A percentile compares a stretch with the other conserved stretches of the same genome.
Evolutionary conservation across 1,140 invertebrate species (phyloP).

Genomic region (Latrodectus geometricus): DNA sequence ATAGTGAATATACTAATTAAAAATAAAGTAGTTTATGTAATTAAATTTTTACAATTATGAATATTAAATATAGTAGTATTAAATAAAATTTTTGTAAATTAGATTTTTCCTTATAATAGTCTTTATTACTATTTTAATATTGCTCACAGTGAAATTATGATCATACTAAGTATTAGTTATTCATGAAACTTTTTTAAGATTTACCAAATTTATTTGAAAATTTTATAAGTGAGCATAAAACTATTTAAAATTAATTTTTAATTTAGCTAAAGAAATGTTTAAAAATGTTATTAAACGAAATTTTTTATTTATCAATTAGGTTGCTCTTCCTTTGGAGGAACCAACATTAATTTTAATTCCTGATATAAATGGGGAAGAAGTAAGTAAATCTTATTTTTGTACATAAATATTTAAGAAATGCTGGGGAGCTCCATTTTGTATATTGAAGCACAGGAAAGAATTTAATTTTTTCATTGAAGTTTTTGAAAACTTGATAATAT

Average conservation of each 20-base stretch:
- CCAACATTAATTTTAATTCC: conserved; percentile 20
- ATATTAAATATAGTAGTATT: background rate
- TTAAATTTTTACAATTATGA: background rate
- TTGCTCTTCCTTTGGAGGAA: conserved; percentile 27
- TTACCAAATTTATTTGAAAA: no score
- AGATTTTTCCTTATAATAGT: background rate
- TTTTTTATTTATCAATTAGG: conserved; percentile 25
- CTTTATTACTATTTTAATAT: no score
- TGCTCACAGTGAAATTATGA: background rate
- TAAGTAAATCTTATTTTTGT: background rate
- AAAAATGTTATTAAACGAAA: background rate
- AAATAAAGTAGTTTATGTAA: background rate
- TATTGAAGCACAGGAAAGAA: no score
- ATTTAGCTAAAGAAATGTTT: background rate
- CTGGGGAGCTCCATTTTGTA: no score
- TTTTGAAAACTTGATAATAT: no score
- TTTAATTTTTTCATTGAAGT: no score
- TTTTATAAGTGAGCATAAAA: no score
- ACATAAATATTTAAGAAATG: no score
- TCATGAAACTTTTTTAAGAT: background rate
- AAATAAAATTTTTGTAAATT: no score
- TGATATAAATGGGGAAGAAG: conserved; percentile 22
- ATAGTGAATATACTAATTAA: background rate
- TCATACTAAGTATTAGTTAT: background rate
- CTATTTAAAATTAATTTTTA: no score